Percentiles rank a stretch among this genome's conserved stretches.
phyloP scores from a whole-genome alignment of 2,888 invertebrate genomes.

The Apotomis capreana region DNA sequence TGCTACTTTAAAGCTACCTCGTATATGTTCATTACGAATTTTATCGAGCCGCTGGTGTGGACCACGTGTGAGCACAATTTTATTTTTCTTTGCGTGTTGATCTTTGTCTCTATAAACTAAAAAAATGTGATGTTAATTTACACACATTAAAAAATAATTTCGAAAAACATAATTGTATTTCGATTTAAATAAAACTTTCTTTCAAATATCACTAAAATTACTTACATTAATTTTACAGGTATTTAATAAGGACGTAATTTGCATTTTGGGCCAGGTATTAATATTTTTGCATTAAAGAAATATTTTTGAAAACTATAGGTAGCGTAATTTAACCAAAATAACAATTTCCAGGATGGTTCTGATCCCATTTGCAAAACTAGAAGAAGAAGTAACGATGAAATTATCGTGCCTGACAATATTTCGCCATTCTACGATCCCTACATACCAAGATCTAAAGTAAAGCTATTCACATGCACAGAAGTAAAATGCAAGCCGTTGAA shows the following conservation, averaged over 20 bases:
- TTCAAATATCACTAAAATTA: background rate
- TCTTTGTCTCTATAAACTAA: too few relatives aligned
- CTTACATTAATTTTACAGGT: constrained; percentile 56
- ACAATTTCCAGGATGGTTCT: constrained; percentile 30
- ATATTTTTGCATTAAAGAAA: constrained; percentile 19
- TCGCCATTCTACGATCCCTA: constrained; percentile 71
- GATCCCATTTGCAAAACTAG: constrained; percentile 57
- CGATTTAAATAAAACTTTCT: background rate
- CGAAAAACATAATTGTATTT: too few relatives aligned
- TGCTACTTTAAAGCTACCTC: too few relatives aligned
- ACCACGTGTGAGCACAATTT: too few relatives aligned
- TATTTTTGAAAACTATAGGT: constrained; percentile 12
- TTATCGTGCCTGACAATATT: constrained; percentile 48
- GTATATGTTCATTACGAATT: too few relatives aligned
- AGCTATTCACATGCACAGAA: constrained; percentile 64
- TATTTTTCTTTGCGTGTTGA: too few relatives aligned
- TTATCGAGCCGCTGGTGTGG: too few relatives aligned
- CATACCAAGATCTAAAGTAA: constrained; percentile 61
- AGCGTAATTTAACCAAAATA: constrained; percentile 18
- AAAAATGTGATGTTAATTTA: too few relatives aligned
- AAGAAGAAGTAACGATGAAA: constrained; percentile 42
- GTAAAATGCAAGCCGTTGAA: constrained; percentile 57
- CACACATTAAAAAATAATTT: too few relatives aligned
- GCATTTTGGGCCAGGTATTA: constrained; percentile 68
- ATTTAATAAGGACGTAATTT: constrained; percentile 69